A percentile compares a stretch with the other conserved stretches of the same genome.
phyloP scores from a whole-genome alignment of 2,888 invertebrate species.

The Phania funesta region DNA sequence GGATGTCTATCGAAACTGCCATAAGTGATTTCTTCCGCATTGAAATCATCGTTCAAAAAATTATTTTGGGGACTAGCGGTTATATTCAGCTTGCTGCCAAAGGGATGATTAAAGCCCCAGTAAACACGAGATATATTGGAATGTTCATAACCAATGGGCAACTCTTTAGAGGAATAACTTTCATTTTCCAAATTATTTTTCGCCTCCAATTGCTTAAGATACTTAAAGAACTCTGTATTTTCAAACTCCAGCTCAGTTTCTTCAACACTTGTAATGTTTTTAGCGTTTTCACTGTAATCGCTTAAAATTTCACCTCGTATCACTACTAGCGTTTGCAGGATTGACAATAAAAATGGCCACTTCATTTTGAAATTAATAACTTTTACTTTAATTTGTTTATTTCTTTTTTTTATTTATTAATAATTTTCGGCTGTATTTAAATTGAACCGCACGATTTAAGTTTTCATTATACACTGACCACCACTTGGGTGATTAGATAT shows the following conservation, averaged over 20 bases:
- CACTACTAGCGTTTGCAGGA: not conserved
- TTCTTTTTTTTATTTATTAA: not conserved
- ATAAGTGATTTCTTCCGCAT: conserved; percentile 22
- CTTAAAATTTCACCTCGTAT: conserved; percentile 25
- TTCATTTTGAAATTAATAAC: conserved; percentile 31
- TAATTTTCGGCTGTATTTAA: not conserved
- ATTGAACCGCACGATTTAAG: conserved; percentile 29
- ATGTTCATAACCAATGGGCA: conserved; percentile 19
- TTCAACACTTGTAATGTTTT: not conserved
- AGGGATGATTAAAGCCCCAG: conserved; percentile 50
- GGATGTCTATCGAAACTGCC: conserved; percentile 73
- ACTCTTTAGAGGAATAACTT: not conserved
- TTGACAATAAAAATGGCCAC: conserved; percentile 4
- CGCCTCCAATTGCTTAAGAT: conserved; percentile 22
- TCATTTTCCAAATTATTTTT: conserved; percentile 23
- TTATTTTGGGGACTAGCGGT: not conserved
- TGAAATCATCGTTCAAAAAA: not conserved
- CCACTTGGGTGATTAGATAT: not conserved
- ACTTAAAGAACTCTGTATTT: not conserved
- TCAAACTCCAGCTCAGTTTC: not conserved
- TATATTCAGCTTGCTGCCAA: conserved; percentile 2
- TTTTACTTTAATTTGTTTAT: conserved; percentile 40
- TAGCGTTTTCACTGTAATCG: not conserved
- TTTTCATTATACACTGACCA: conserved; percentile 49
- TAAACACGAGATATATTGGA: conserved; percentile 48